These are phyloP conservation scores for Stegastes partitus DNA, from an alignment of 2,113 vertebrate genomes.

Conservation along the genomic window DNA sequence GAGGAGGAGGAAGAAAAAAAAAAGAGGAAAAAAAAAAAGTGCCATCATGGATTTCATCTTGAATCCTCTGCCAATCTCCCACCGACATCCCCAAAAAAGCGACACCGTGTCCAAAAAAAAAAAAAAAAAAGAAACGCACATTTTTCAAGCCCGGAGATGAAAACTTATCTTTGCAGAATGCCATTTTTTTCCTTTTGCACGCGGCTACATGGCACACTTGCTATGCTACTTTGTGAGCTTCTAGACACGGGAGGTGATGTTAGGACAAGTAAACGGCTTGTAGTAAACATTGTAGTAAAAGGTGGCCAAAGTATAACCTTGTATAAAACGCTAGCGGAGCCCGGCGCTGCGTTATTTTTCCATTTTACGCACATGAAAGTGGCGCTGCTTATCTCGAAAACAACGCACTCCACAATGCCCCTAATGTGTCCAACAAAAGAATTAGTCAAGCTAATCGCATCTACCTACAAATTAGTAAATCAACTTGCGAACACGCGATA, in stretches of 20 bases:
- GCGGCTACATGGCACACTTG: constrained; percentile 61
- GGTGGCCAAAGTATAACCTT: not conserved
- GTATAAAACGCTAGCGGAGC: not conserved
- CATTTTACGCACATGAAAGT: constrained; percentile 63
- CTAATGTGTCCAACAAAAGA: constrained; percentile 78
- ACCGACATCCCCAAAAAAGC: constrained; percentile 57
- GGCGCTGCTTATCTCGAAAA: constrained; percentile 65
- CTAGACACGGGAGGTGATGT: constrained; percentile 75
- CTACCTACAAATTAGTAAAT: constrained; percentile 58
- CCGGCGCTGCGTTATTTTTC: constrained; percentile 14
- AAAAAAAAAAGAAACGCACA: constrained; percentile 16
- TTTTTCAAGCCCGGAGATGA: constrained; percentile 5
- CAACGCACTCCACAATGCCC: constrained; percentile 62
- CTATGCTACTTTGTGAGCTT: constrained; percentile 71
- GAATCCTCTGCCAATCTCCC: constrained; percentile 80
- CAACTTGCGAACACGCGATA: constrained; percentile 62
- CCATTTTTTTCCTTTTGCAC: constrained; percentile 25
- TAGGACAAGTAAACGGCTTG: constrained; percentile 76
- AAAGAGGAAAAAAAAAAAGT: constrained; percentile 69
- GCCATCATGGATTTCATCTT: constrained; percentile 87
- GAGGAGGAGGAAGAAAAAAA: too few species aligned
- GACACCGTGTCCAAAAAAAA: constrained; percentile 40
- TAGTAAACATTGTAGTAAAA: constrained; percentile 74
- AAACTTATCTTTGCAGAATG: constrained; percentile 50
- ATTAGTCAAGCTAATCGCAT: constrained; percentile 77